Percentiles rank a stretch among this genome's conserved stretches.
phyloP scores from a whole-genome alignment of 2,888 invertebrate species.

The Leptinotarsa tumamoca region DNA sequence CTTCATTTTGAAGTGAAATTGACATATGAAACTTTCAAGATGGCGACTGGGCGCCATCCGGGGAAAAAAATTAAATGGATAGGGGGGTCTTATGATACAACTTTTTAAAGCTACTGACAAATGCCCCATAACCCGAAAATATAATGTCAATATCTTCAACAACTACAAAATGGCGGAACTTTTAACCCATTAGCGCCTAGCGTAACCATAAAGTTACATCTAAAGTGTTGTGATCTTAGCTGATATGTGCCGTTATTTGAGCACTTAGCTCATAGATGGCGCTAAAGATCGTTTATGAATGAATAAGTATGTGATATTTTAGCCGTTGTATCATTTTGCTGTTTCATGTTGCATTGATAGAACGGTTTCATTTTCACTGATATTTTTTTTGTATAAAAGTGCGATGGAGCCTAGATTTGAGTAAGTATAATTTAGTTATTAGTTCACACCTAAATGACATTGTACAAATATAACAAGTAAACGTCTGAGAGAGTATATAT shows the following conservation, averaged over 20 bases:
- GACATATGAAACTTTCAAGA: too few relatives aligned
- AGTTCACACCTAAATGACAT: not conserved
- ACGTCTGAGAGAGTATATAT: not conserved
- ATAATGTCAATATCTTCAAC: too few relatives aligned
- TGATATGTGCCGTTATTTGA: not conserved
- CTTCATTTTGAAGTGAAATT: too few relatives aligned
- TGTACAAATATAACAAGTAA: conserved; percentile 3
- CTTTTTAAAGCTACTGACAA: too few relatives aligned
- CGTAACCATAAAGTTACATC: not conserved
- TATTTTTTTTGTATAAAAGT: not conserved
- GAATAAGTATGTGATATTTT: not conserved
- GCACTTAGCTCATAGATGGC: not conserved
- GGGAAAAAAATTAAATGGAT: too few relatives aligned
- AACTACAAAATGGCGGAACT: too few relatives aligned
- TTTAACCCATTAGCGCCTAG: too few relatives aligned
- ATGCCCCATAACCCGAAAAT: too few relatives aligned
- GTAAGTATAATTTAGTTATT: conserved; percentile 4
- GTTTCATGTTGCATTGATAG: conserved; percentile 1
- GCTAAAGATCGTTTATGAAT: conserved; percentile 1
- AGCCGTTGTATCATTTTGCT: not conserved
- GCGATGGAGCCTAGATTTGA: not conserved
- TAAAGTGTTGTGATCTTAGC: not conserved
- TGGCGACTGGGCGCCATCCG: too few relatives aligned
- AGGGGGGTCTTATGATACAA: too few relatives aligned
- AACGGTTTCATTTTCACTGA: not conserved